Evolutionary conservation across 1,140 invertebrate species (phyloP).

Genomic region (Drosophila kepulauana): DNA sequence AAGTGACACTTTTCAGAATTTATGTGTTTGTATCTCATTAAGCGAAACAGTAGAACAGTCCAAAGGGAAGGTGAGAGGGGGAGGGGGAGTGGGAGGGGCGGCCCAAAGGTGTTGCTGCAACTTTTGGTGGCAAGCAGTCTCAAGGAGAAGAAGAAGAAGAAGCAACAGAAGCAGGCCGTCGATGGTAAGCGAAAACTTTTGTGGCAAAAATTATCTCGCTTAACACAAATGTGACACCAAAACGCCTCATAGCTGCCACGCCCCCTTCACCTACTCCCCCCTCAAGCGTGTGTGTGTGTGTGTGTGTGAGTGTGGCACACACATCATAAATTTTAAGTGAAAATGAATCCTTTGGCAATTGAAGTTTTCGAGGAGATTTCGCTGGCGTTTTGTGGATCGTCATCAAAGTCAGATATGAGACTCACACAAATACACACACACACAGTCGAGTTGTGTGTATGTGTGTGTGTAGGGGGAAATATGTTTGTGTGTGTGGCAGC

Average conservation of each 20-base stretch:
- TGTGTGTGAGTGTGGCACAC: conserved; percentile 28
- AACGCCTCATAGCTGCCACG: conserved; percentile 37
- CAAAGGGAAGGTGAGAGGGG: background rate
- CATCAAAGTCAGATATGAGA: conserved; percentile 55
- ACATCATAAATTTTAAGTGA: conserved; percentile 82
- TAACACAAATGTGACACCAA: conserved; percentile 79
- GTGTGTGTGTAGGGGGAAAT: background rate
- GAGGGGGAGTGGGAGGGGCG: conserved; percentile 25
- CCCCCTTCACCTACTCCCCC: conserved; percentile 5
- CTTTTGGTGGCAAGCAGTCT: conserved; percentile 41
- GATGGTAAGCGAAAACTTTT: conserved; percentile 71
- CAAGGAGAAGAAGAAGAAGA: background rate
- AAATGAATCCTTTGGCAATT: conserved; percentile 83
- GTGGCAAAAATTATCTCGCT: conserved; percentile 73
- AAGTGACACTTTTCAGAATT: conserved; percentile 84
- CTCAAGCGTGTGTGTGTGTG: conserved; percentile 13
- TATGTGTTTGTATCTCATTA: conserved; percentile 85
- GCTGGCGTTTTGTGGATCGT: conserved; percentile 68
- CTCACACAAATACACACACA: conserved; percentile 19
- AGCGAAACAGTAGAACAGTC: conserved; percentile 48
- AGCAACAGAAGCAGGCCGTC: conserved; percentile 40
- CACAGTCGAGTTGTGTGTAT: background rate
- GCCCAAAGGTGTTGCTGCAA: conserved; percentile 34
- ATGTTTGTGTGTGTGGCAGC: conserved; percentile 11
- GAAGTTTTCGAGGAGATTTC: conserved; percentile 78